These are phyloP conservation scores for Clavelina lepadiformis DNA, from an alignment of 23 tunicate genomes.

Conservation along the genomic window DNA sequence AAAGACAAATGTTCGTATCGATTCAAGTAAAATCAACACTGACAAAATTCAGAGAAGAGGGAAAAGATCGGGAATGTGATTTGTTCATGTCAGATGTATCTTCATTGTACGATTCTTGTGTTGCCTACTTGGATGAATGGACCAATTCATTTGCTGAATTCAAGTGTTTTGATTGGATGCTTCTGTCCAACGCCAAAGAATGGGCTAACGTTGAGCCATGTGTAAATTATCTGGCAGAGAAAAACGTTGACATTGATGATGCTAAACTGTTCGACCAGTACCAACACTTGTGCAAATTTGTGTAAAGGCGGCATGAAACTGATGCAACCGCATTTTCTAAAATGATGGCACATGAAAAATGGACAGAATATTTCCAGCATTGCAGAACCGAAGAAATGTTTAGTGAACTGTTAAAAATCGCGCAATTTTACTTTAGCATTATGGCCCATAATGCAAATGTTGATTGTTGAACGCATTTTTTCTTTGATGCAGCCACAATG, in stretches of 20 bases:
- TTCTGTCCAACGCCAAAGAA: conserved; percentile 19
- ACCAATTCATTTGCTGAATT: conserved; percentile 32
- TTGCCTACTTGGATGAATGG: conserved; percentile 35
- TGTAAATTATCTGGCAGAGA: conserved; percentile 11
- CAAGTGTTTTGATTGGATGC: conserved; percentile 34
- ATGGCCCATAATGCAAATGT: conserved; percentile 38
- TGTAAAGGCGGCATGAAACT: conserved; percentile 25
- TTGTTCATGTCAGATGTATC: conserved; percentile 29
- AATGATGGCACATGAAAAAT: conserved; percentile 23
- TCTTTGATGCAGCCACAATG: conserved; percentile 46
- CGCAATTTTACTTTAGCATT: conserved; percentile 32
- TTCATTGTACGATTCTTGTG: conserved; percentile 23
- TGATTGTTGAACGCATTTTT: conserved; percentile 35
- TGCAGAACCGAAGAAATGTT: conserved; percentile 23
- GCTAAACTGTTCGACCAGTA: conserved; percentile 33
- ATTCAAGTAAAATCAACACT: conserved; percentile 22
- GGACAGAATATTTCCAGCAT: conserved; percentile 24
- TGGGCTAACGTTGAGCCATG: conserved; percentile 30
- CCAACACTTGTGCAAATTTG: conserved; percentile 27
- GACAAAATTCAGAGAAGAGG: conserved; percentile 15
- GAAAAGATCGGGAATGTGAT: conserved; percentile 22
- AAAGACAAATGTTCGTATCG: conserved; percentile 23
- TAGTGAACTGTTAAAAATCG: conserved; percentile 32
- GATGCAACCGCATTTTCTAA: conserved; percentile 16
- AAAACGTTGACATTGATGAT: conserved; percentile 44